Base-by-base conservation (phyloP, 2,888 invertebrate genomes). In the Busseola fusca region DNA sequence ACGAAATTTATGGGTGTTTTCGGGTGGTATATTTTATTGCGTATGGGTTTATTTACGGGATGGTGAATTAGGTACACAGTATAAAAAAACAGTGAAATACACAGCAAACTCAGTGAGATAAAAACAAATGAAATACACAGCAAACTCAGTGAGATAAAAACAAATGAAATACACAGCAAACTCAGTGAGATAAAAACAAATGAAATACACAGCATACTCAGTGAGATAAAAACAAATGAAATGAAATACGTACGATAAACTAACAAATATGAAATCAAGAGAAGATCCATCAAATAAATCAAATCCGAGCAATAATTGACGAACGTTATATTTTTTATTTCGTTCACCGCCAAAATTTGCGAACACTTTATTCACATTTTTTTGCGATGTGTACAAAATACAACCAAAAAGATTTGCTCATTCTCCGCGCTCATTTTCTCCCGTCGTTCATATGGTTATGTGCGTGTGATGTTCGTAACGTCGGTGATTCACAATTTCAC, bases 1-100 rank as follows among this genome's bases (percentile, higher is more conserved):
- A 64, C 64, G 34, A 12, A 64, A 77, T 80, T 74, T 81, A 71
- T 74, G 66, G 48, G 21, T 54, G 59, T 78, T 78, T 80, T 76
- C 75, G n/a, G n/a, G 68, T 67, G 60, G 52, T 59, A 42, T 48
- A 62, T 52, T 57, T 78, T 59, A 21, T n/a, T n/a, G 18, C n/a
- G 27, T 60, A 60, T 34, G 58, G 37, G 58, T 18, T 72, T 72
- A 76, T 80, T 80, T 69, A 77, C 60, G 66, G 58, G 40, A 45
- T 66, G 37, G 37, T 56, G 10, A 78, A 78, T 69, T 69, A 66
- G 56, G 40, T 56, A 56, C 30, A 27, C 9, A 42, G 40, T n/a
- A 27, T 21, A 58, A 30, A 60, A n/a, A n/a, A 56, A 34, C 10
- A 52, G 12, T 25, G 3, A 52, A 62, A 68, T 27, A 78, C 6